Percentiles rank a stretch among this genome's conserved stretches.
These are phyloP conservation scores for Esperia sulphurella DNA, from an alignment of 2,888 invertebrate genomes.

Conservation along the genomic window DNA sequence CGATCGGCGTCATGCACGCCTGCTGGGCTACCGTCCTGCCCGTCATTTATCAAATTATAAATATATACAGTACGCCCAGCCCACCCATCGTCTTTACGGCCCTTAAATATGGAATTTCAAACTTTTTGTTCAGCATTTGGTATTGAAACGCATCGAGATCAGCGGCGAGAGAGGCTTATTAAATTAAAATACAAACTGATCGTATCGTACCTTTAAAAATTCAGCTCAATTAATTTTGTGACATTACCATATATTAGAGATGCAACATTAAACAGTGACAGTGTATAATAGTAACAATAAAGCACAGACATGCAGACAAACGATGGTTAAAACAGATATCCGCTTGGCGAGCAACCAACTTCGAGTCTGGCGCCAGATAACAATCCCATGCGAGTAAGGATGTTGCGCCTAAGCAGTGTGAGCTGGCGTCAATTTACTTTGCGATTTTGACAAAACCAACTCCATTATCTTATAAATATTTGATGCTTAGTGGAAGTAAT, in stretches of 20 bases:
- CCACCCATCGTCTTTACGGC: slow-evolving; percentile 45
- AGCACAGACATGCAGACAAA: neutral
- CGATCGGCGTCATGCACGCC: slow-evolving; percentile 38
- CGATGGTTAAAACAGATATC: neutral
- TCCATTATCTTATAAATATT: neutral
- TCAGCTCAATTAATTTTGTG: no score
- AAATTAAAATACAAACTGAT: neutral
- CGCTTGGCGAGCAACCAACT: neutral
- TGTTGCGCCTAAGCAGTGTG: neutral
- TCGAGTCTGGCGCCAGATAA: neutral
- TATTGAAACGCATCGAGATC: neutral
- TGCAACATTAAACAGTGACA: no score
- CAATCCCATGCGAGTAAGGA: neutral
- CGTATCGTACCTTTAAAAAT: no score
- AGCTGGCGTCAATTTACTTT: neutral
- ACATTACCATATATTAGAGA: no score
- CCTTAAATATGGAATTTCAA: slow-evolving; percentile 8
- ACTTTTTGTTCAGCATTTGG: slow-evolving; percentile 1
- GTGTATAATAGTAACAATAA: neutral
- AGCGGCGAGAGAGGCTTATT: slow-evolving; percentile 3
- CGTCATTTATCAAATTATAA: slow-evolving; percentile 62
- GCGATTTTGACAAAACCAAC: neutral
- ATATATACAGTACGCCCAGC: slow-evolving; percentile 29
- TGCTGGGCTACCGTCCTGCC: slow-evolving; percentile 55
- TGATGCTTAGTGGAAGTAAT: neutral